A percentile compares a stretch with the other conserved stretches of the same genome.
Evolutionary conservation across 30 jellyfish, hydroid and myxozoan species (phyloP).

Genomic region (Turritopsis rubra): DNA sequence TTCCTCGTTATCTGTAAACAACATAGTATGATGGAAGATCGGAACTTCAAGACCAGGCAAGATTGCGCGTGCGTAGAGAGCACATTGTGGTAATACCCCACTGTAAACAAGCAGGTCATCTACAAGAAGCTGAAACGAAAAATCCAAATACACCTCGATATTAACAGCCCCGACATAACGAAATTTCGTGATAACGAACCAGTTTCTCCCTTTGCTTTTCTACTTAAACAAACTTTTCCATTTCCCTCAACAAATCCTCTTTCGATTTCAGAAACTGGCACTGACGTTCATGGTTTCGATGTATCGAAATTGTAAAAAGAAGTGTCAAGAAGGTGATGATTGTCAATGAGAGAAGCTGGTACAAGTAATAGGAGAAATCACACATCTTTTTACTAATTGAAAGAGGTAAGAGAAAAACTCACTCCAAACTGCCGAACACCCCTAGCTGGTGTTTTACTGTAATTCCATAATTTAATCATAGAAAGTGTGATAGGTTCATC

Average conservation of each 20-base stretch:
- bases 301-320: no score
- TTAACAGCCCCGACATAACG: background rate
- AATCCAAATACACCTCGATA: background rate
- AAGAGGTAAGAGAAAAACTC: constrained; percentile 22
- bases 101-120: constrained; percentile 91
- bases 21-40: constrained; percentile 57
- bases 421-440: constrained; percentile 90
- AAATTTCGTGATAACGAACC: no score
- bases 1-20: constrained; percentile 61
- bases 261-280: no score
- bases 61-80: constrained; percentile 65
- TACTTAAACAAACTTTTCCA: no score
- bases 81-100: constrained; percentile 77
- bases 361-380: no score
- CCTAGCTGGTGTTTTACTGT: constrained; percentile 84
- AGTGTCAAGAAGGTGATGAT: no score
- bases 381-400: no score
- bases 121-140: constrained; percentile 35
- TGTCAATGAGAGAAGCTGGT: no score
- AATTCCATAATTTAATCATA: constrained; percentile 89
- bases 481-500: constrained; percentile 90
- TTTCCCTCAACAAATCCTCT: no score
- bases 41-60: constrained; percentile 76
- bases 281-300: no score
- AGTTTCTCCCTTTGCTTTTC: no score